These are phyloP conservation scores for Pantherophis alleghaniensis DNA, from an alignment of 2,797 vertebrate genomes.

Conservation along the genomic window DNA sequence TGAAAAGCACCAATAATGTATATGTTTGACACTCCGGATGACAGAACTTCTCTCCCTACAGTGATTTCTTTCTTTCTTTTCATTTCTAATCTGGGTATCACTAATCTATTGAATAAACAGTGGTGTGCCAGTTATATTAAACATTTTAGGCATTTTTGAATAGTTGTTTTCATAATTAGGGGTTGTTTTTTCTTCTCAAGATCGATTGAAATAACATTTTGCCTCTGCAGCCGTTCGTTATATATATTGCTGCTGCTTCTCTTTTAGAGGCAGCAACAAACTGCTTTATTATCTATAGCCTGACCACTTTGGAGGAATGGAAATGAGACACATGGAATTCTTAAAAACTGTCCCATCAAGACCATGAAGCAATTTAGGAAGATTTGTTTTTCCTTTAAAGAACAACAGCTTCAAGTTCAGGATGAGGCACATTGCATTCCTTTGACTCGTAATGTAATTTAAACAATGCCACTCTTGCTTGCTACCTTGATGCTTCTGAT, in stretches of 20 bases:
- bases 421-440: constrained; percentile 68
- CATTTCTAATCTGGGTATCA: constrained; percentile 50
- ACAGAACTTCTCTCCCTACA: constrained; percentile 47
- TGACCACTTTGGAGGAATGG: constrained; percentile 69
- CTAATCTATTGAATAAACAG: constrained; percentile 39
- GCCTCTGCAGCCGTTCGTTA: constrained; percentile 77
- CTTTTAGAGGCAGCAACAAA: constrained; percentile 51
- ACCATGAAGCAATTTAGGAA: constrained; percentile 64
- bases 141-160: constrained; percentile 20
- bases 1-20: constrained; percentile 30
- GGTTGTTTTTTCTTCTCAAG: constrained; percentile 75
- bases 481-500: constrained; percentile 38
- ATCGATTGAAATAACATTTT: constrained; percentile 85
- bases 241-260: constrained; percentile 58
- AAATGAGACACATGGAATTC: constrained; percentile 48
- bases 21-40: constrained; percentile 41
- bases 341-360: constrained; percentile 69
- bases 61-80: constrained; percentile 42
- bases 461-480: constrained; percentile 56
- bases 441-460: constrained; percentile 67
- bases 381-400: constrained; percentile 45
- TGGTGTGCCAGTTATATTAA: constrained; percentile 14
- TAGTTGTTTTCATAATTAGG: constrained; percentile 14
- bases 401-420: constrained; percentile 66
- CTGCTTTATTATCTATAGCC: constrained; percentile 60